Evolutionary conservation across 2,113 vertebrate species (phyloP), one percentile per base, ranked within the genome.

Genomic region (Chrysemys picta): DNA sequence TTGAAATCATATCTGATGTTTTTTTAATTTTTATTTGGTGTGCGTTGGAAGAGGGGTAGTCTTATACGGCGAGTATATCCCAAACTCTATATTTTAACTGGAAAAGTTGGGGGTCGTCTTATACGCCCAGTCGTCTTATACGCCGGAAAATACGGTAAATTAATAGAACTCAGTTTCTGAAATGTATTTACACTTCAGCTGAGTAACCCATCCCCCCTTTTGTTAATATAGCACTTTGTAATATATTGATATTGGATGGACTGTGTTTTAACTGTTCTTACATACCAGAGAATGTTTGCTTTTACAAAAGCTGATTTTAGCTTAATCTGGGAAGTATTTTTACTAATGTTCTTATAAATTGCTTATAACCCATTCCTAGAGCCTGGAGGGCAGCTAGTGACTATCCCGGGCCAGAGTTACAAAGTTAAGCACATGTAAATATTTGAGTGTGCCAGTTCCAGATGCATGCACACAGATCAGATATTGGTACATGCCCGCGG

Each of bases 101-200:
- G n/a, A n/a, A n/a, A n/a, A n/a, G n/a, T n/a, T n/a, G n/a, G n/a
- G n/a, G n/a, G n/a, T n/a, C n/a, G n/a, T n/a, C n/a, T n/a, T n/a
- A n/a, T n/a, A n/a, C n/a, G n/a, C n/a, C n/a, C n/a, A n/a, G n/a
- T n/a, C n/a, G n/a, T n/a, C n/a, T n/a, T n/a, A n/a, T n/a, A n/a
- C n/a, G n/a, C n/a, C n/a, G n/a, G n/a, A n/a, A n/a, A n/a, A n/a
- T n/a, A n/a, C n/a, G n/a, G n/a, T n/a, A 57, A 0, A 0, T 45
- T n/a, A 81, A 6, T 0, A 1, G 2, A 27, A 4, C 69, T 4
- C 1, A 4, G 3, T 75, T 87, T 82, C 62, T 85, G 6, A 82
- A 53, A 72, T 1, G 0, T 8, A 72, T 29, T 88, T 91, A 9
- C 81, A 52, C 47, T 13, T 90, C 22, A 25, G n/a, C 13, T 6